These are phyloP conservation scores for Tenthredo amoena DNA, from an alignment of 2,888 invertebrate genomes.

Conservation along the genomic window DNA sequence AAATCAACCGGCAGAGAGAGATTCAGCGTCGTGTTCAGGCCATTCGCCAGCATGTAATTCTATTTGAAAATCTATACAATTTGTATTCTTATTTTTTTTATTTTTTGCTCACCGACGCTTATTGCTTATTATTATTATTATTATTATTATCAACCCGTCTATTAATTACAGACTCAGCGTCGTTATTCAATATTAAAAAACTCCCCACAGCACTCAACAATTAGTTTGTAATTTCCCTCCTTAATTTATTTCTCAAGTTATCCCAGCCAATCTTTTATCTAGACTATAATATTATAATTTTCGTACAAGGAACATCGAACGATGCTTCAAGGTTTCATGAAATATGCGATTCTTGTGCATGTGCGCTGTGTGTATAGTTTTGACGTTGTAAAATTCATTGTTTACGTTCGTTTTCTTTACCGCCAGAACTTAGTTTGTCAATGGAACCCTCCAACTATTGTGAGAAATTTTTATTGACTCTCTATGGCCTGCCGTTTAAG, in stretches of 20 bases:
- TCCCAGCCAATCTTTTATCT: background rate
- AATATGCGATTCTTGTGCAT: constrained; percentile 25
- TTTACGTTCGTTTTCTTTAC: background rate
- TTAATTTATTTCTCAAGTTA: background rate
- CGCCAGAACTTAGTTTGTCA: background rate
- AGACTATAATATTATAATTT: background rate
- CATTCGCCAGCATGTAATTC: constrained; percentile 91
- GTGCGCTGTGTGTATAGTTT: constrained; percentile 26
- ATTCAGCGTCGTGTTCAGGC: constrained; percentile 92
- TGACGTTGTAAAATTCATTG: background rate
- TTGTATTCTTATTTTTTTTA: background rate
- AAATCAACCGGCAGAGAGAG: constrained; percentile 91
- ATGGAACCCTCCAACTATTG: background rate
- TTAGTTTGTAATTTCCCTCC: too few species aligned
- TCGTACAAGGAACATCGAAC: background rate
- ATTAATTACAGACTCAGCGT: background rate
- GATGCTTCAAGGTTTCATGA: constrained; percentile 31
- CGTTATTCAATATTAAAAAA: background rate
- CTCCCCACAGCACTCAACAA: too few species aligned
- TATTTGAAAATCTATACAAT: constrained; percentile 55
- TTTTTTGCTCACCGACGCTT: constrained; percentile 1
- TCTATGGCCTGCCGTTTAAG: background rate
- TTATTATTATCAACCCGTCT: background rate
- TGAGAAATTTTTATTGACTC: background rate
- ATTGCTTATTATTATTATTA: constrained; percentile 18